Evolutionary conservation across 2,113 vertebrate species (phyloP).

Genomic region (Platysternon megacephalum): DNA sequence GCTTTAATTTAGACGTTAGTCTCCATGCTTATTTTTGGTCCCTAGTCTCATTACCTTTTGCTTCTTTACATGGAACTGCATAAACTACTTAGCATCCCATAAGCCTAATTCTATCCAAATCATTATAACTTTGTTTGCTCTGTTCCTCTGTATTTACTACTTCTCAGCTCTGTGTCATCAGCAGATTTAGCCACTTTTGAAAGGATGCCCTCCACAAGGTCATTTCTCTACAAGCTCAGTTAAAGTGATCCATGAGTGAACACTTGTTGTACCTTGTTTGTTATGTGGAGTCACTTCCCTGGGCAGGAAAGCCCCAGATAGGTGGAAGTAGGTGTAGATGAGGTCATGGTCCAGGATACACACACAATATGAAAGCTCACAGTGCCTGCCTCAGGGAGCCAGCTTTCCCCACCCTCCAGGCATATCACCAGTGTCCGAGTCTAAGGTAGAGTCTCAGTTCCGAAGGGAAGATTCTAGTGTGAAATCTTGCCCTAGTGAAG

Average conservation of each 20-base stretch:
- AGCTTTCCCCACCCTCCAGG: accelerated
- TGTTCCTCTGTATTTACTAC: slow-evolving; percentile 71
- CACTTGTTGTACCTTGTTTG: neutral
- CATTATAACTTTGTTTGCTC: slow-evolving; percentile 74
- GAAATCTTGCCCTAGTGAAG: neutral
- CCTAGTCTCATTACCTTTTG: slow-evolving; percentile 62
- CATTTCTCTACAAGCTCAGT: slow-evolving; percentile 4
- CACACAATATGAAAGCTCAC: neutral
- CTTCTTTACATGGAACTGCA: slow-evolving; percentile 59
- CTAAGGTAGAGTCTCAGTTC: neutral
- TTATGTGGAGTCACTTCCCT: neutral
- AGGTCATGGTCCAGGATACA: neutral
- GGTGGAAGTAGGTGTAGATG: neutral
- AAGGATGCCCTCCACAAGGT: slow-evolving; percentile 59
- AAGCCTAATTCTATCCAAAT: slow-evolving; percentile 73
- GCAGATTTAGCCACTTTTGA: slow-evolving; percentile 61
- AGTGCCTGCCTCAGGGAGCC: neutral
- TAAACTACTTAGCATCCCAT: slow-evolving; percentile 72
- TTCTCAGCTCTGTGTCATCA: slow-evolving; percentile 60
- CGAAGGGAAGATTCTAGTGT: neutral
- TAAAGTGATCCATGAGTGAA: slow-evolving; percentile 18
- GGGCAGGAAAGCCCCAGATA: neutral
- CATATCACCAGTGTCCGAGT: neutral
- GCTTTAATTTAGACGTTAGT: slow-evolving; percentile 56
- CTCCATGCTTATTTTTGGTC: slow-evolving; percentile 55